Conservation (phyloP, 2,797 vertebrate species). For the Bucorvus abyssinicus region DNA sequence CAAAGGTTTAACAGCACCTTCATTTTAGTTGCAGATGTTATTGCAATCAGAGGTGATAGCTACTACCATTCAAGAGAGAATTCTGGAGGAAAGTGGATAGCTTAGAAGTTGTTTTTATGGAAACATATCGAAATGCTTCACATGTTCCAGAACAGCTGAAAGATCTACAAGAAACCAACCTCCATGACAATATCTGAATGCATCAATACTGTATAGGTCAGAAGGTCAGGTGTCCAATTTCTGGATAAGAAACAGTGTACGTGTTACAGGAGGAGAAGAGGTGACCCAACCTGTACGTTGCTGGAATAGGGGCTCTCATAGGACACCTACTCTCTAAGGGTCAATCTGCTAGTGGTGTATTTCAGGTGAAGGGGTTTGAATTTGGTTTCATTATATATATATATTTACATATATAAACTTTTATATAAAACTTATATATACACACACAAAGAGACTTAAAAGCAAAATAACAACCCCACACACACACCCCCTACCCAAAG, state of each 20-base stretch:
- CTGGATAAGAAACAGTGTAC: not conserved
- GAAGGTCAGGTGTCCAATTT: not conserved
- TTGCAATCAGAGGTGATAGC: not conserved
- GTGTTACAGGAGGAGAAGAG: not conserved
- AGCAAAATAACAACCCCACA: not conserved
- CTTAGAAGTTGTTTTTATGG: not conserved
- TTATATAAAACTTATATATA: not conserved
- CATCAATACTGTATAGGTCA: not conserved
- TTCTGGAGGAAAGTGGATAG: not conserved
- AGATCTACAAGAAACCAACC: not conserved
- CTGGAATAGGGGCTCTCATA: not conserved
- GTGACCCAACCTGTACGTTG: not conserved
- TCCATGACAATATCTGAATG: not conserved
- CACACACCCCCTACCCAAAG: not conserved
- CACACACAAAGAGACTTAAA: not conserved
- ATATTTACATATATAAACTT: not conserved
- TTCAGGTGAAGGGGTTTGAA: not conserved
- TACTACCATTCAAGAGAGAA: not conserved
- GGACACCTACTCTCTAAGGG: not conserved
- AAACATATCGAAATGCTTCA: not conserved
- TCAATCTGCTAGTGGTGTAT: not conserved
- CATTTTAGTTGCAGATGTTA: not conserved
- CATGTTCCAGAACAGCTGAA: not conserved
- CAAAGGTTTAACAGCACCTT: not conserved
- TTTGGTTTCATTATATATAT: not conserved